Percentiles rank a stretch among this genome's conserved stretches.
Evolutionary conservation across 2,888 invertebrate species (phyloP).

Genomic region (Clistopyga incitator): DNA sequence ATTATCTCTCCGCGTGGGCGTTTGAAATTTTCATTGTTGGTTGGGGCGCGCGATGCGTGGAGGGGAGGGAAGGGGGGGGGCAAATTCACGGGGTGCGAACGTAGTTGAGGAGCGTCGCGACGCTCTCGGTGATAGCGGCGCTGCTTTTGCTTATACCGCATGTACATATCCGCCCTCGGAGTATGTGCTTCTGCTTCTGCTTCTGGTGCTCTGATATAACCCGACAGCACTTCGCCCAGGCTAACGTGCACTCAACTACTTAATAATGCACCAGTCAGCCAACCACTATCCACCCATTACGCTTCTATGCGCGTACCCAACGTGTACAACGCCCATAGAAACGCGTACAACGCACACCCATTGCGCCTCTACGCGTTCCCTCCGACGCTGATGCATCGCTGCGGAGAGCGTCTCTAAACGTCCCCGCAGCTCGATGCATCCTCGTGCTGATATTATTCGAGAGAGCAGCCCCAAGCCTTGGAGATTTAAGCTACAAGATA

Average conservation of each 20-base stretch:
- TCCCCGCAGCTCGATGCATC: not conserved
- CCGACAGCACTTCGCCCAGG: constrained; percentile 79
- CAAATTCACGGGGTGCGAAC: constrained; percentile 13
- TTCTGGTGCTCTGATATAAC: constrained; percentile 74
- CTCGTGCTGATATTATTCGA: constrained; percentile 7
- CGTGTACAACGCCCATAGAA: constrained; percentile 66
- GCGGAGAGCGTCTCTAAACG: constrained; percentile 15
- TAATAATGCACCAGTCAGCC: constrained; percentile 81
- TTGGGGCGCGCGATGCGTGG: constrained; percentile 51
- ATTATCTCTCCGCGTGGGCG: constrained; percentile 65
- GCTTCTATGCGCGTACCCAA: constrained; percentile 77
- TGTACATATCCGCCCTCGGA: constrained; percentile 25
- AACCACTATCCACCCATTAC: constrained; percentile 80
- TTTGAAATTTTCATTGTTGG: constrained; percentile 70
- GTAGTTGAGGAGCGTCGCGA: not conserved
- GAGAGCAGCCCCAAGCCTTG: not conserved
- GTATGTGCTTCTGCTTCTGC: constrained; percentile 54
- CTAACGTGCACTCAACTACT: constrained; percentile 81
- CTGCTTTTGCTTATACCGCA: constrained; percentile 24
- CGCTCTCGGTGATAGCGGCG: not conserved
- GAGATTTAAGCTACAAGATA: not conserved
- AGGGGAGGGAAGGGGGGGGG: not conserved
- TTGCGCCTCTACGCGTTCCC: not conserved
- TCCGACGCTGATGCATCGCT: constrained; percentile 5
- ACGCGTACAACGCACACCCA: constrained; percentile 30